Conservation (phyloP, 2,113 vertebrate species). For the Chaetodon trifascialis region DNA sequence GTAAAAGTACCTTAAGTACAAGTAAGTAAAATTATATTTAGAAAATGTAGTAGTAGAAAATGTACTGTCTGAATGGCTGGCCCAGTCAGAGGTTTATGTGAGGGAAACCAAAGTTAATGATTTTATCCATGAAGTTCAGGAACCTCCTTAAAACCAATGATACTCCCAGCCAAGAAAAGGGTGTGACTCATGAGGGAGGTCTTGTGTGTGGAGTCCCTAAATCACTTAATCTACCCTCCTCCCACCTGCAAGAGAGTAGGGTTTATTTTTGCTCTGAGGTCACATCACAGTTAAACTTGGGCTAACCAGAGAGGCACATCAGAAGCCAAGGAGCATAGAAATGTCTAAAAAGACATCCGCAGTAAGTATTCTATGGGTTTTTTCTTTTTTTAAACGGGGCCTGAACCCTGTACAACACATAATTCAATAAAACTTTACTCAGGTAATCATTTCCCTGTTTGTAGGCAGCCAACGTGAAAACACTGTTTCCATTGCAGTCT, state of each 20-base stretch:
- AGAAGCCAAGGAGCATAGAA: background rate
- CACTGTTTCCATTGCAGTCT: background rate
- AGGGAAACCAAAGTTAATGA: background rate
- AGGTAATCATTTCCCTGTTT: background rate
- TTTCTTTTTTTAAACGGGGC: background rate
- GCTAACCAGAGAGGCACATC: background rate
- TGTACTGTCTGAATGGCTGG: too few species aligned
- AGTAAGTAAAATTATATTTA: background rate
- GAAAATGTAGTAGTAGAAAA: too few species aligned
- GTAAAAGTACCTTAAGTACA: background rate
- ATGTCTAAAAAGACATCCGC: background rate
- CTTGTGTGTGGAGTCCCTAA: too few species aligned
- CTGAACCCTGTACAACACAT: background rate
- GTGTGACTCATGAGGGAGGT: too few species aligned
- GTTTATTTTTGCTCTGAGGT: slow-evolving; percentile 12
- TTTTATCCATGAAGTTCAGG: background rate
- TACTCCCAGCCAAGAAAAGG: too few species aligned
- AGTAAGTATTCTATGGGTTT: background rate
- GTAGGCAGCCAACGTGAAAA: slow-evolving; percentile 2
- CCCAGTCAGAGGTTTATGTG: background rate
- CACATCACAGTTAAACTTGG: background rate
- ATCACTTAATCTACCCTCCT: too few species aligned
- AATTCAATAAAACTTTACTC: background rate
- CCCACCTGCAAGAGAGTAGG: background rate
- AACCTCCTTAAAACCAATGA: background rate